Evolutionary conservation across 1,140 invertebrate species (phyloP), one percentile per base, ranked within the genome.

Genomic region (Caenorhabditis remanei): DNA sequence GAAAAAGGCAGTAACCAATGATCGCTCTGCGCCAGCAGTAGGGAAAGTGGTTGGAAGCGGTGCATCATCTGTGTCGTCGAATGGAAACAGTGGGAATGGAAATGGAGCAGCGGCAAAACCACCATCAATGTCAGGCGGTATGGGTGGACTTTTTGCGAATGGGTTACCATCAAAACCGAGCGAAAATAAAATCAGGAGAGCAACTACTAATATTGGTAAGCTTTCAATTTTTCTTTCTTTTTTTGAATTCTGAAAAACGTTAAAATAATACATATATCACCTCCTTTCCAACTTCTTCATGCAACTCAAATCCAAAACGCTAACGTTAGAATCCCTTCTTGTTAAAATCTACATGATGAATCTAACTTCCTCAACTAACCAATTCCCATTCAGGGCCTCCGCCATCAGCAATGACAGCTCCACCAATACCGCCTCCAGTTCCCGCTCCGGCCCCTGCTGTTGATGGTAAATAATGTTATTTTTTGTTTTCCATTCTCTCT

Each of bases 141-240:
- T 79, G 14, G 71, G 71, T 53, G 71, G 71, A 11, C 71, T 79
- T 53, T 79, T 79, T 24, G 71, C 71, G 7, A 79, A 79, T 53
- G 71, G 71, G 24, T 50, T 79, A n/a, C 71, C 71, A 19, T 50
- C 46, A n/a, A 79, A 79, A 16, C 71, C 71, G 5, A 79, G 71
- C 24, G 71, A 79, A 50, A 79, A 79, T n/a, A 79, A 79, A 79
- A 79, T 79, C n/a, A 79, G 46, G 53, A n/a, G 71, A 79, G 71
- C 71, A 13, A 50, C 71, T 53, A 79, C 71, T 13, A 79, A 50
- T 53, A 79, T 79, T 13, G 71, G 71, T 79, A 50, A 43, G 61
- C 32, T 32, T 32, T 1, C 32, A 32, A 32, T 2, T 32, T 32
- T 32, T 32, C 32, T 61, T 21, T 24, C n/a, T 61, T 0, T 6